Conservation (phyloP, 2,113 vertebrate species). For the Eubucco bourcierii region DNA sequence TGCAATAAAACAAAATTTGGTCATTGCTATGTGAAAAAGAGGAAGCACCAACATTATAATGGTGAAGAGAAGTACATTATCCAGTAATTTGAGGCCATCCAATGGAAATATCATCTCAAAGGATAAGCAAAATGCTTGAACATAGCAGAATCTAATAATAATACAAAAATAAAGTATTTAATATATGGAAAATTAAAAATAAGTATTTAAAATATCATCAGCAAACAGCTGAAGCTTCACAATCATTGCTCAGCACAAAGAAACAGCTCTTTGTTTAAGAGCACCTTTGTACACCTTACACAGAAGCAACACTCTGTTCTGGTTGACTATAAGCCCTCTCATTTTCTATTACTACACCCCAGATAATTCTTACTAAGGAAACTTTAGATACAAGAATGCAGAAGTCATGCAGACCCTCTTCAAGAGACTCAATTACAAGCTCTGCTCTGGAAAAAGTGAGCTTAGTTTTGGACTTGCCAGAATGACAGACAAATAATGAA, state of each 20-base stretch:
- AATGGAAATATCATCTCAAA: background rate
- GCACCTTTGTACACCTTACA: background rate
- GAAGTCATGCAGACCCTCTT: accelerated
- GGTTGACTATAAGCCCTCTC: background rate
- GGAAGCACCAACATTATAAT: background rate
- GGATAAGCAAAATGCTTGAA: background rate
- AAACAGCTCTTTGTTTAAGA: background rate
- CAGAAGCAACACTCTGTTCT: background rate
- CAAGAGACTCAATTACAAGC: background rate
- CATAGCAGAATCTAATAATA: background rate
- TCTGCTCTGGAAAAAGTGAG: background rate
- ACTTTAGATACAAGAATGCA: background rate
- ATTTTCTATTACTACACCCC: background rate
- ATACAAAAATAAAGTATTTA: no score
- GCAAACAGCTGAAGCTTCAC: background rate
- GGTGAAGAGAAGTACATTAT: background rate
- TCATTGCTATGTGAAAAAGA: background rate
- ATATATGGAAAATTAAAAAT: no score
- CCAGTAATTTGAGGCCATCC: background rate
- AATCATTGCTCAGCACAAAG: background rate
- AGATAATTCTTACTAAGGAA: background rate
- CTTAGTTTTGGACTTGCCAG: background rate
- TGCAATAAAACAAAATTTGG: background rate
- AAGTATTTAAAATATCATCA: background rate
- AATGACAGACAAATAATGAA: background rate